Percentiles rank a stretch among this genome's conserved stretches.
phyloP scores from a whole-genome alignment of 2,888 invertebrate genomes.

The Pollenia amentaria region DNA sequence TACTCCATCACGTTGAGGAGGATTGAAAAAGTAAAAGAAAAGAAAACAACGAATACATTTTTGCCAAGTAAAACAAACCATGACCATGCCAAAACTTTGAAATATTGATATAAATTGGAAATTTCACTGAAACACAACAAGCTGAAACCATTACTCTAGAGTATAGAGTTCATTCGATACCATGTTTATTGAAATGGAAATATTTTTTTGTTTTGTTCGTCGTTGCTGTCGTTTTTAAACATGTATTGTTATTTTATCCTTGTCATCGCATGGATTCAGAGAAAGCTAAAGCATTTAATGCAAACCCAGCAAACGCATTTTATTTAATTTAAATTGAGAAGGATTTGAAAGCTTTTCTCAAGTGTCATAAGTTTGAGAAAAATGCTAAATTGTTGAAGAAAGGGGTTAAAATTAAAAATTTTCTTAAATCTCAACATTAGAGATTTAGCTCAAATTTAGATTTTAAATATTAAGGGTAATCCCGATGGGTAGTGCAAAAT shows the following conservation, averaged over 20 bases:
- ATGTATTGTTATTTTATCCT: constrained; percentile 58
- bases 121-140: constrained; percentile 23
- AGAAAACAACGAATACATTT: constrained; percentile 64
- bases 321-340: no score
- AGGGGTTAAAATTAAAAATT: no score
- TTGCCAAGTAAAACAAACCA: constrained; percentile 77
- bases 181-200: constrained; percentile 60
- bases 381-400: no score
- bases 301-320: not conserved
- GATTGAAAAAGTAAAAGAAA: constrained; percentile 15
- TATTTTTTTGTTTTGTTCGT: constrained; percentile 17
- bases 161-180: constrained; percentile 30
- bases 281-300: constrained; percentile 19
- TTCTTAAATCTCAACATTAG: no score
- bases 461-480: no score
- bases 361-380: no score
- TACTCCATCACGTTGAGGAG: constrained; percentile 15
- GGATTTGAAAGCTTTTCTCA: no score
- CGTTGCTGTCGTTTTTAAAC: not conserved
- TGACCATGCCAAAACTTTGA: constrained; percentile 81
- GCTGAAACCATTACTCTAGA: constrained; percentile 18
- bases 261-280: constrained; percentile 27
- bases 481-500: no score
- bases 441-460: no score
- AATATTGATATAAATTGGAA: constrained; percentile 53